A percentile compares a stretch with the other conserved stretches of the same genome.
These are phyloP conservation scores for Lemur catta DNA, from an alignment of 2,797 vertebrate species.

Conservation along the genomic window DNA sequence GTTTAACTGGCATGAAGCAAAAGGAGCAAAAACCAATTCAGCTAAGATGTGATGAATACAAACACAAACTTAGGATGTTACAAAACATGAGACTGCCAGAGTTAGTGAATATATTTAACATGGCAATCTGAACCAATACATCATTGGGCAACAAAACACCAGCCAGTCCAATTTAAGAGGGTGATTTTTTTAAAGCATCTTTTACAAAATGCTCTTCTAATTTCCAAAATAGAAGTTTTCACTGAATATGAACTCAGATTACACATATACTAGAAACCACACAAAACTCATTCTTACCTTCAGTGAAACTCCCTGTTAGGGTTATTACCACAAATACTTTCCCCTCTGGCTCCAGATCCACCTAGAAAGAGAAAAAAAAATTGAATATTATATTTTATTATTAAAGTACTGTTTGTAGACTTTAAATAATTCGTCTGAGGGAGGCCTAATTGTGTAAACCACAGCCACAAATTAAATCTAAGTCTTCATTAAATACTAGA, in stretches of 20 bases:
- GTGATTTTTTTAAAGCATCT: neutral
- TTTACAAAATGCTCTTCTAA: neutral
- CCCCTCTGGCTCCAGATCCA: conserved; percentile 98
- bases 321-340: conserved; percentile 93
- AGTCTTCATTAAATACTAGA: neutral
- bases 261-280: conserved; percentile 21
- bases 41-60: neutral
- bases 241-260: neutral
- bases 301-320: conserved; percentile 92
- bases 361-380: conserved; percentile 82
- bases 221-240: conserved; percentile 23
- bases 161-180: neutral
- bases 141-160: neutral
- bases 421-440: conserved; percentile 26
- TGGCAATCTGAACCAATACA: neutral
- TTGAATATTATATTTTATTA: neutral
- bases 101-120: neutral
- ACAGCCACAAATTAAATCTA: neutral
- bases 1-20: neutral
- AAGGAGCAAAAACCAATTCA: neutral
- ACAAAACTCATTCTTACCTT: conserved; percentile 87
- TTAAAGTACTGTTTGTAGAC: neutral
- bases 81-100: neutral
- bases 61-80: neutral
- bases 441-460: neutral